Base-by-base conservation (phyloP, 1,140 invertebrate species). In the Acyrthosiphon pisum region DNA sequence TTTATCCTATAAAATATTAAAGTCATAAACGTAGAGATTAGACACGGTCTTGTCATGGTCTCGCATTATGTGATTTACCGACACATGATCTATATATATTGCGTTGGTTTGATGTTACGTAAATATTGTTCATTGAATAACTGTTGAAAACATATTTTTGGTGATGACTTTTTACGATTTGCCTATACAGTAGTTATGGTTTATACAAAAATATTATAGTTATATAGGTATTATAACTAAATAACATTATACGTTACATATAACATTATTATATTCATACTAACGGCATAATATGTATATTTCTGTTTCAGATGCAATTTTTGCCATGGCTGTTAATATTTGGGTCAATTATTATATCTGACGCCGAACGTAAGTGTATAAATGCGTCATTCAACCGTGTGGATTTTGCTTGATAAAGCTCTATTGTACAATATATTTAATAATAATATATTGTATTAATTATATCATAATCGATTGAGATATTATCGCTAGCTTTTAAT, bases 261-360 rank as follows among this genome's bases (percentile, higher is more conserved):
- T 83, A n/a, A 20, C 35, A 22, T 86, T 86, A 30, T 86, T 44
- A 6, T 44, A 30, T 30, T 41, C 0, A 1, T 1, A 37, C 20
- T 14, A 53, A 53, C 20, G 44, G 23, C 8, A 44, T n/a, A 26
- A 88, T 53, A 1, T 30, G 35, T 35, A 6, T 50, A 48, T 92
- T 92, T 92, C 1, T 86, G 48, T 93, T 93, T 86, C 81, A 93
- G 91, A 93, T 93, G 91, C 81, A 84, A 86, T 53, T 86, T 35
- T 93, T 83, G 48, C 22, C 48, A 84, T 84, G 81, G 81, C 48
- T 93, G 81, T 86, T 93, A 30, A 44, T 86, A 56, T 44, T 56
- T 37, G 91, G 68, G 18, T 93, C 41, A 18, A 86, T 86, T 37
- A 84, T 93, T 18, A 35, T 93, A 44, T n/a, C 81, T n/a, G 48